Base-by-base conservation (phyloP, 2,888 invertebrate species). In the Seladonia tumulorum region DNA sequence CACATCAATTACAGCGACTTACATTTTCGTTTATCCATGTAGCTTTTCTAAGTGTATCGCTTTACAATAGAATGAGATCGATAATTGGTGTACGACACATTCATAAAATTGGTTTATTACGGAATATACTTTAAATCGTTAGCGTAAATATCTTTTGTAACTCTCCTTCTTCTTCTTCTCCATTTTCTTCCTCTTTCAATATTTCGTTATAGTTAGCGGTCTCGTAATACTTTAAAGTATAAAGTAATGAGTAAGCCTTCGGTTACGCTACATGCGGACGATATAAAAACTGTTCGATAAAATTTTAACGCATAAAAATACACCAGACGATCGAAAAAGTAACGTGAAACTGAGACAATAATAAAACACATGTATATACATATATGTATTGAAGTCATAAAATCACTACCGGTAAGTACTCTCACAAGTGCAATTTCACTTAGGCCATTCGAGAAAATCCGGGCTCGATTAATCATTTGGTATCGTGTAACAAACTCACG, bases 11-110 rank as follows among this genome's bases (percentile, higher is more conserved):
- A 81, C 49, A 83, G n/a, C 68, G 60, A 73, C n/a, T 39, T 53
- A 63, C 29, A 18, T 45, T 18, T 35, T 35, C 2, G 39, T 49
- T 70, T 76, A 25, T 77, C 39, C 18, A 16, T 71, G 71, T 68
- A 63, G 35, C 60, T 39, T 68, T 49, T 60, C 42, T 10, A 47
- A 70, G 22, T 29, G 29, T 73, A 39, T 63, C 39, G 14, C 45
- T 86, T 79, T 75, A 79, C 29, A 42, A 81, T 57, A 79, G 71
- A 83, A 78, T 87, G 87, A 87, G 87, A 87, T 87, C 87, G 73
- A 75, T 83, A 68, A 81, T 81, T 83, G 81, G 47, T 87, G 7
- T 74, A 83, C 57, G 70, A 76, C 68, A 87, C 78, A 87, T 83
- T 88, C 66, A 81, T 81, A 85, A 86, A 82, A 84, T 71, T 70